phyloP scores from a whole-genome alignment of 2,113 vertebrate genomes.

The Rutilus rutilus region DNA sequence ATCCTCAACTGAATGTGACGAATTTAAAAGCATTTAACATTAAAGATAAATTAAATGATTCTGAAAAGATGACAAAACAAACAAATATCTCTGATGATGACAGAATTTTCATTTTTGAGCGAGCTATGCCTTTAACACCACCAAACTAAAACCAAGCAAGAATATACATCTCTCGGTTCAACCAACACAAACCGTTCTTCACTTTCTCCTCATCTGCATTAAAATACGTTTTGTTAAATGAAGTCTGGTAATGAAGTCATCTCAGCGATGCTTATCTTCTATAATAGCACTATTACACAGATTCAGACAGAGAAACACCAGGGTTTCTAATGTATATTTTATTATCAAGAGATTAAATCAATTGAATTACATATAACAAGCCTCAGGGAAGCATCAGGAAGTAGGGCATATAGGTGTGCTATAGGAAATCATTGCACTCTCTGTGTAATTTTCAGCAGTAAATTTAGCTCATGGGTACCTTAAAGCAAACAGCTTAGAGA shows the following conservation, averaged over 20 bases:
- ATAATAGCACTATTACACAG: conserved; percentile 60
- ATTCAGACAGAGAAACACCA: conserved; percentile 50
- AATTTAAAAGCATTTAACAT: not conserved
- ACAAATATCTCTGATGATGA: too few relatives aligned
- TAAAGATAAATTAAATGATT: not conserved
- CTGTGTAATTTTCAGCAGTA: conserved; percentile 64
- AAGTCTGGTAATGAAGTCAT: conserved; percentile 65
- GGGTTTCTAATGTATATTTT: conserved; percentile 64
- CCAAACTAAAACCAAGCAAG: not conserved
- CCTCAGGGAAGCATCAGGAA: conserved; percentile 56
- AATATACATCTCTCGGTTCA: not conserved
- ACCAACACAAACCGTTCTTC: conserved; percentile 30
- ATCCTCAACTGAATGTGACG: not conserved
- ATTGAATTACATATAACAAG: conserved; percentile 68
- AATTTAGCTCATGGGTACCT: conserved; percentile 67
- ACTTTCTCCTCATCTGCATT: conserved; percentile 56
- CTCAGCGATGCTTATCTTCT: conserved; percentile 56
- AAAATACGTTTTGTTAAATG: conserved; percentile 57
- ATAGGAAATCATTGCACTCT: conserved; percentile 53
- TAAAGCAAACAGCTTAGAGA: conserved; percentile 56
- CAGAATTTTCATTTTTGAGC: too few relatives aligned
- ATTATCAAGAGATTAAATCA: conserved; percentile 64
- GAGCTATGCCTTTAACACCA: not conserved
- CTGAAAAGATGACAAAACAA: not conserved
- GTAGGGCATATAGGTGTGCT: conserved; percentile 45